A percentile compares a stretch with the other conserved stretches of the same genome.
phyloP scores from a whole-genome alignment of 2,113 vertebrate genomes.

The Hymenochirus boettgeri region DNA sequence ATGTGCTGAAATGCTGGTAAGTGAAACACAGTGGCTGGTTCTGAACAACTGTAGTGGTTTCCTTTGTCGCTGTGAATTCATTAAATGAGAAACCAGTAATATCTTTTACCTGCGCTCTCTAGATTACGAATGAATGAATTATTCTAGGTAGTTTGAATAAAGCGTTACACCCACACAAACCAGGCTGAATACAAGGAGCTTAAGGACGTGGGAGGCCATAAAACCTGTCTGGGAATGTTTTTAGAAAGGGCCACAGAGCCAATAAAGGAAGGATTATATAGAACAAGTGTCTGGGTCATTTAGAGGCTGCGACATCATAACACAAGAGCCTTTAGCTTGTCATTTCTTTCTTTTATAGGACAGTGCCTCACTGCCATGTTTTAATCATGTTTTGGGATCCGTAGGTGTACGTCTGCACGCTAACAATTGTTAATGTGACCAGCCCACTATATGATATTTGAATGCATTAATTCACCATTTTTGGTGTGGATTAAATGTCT shows the following conservation, averaged over 20 bases:
- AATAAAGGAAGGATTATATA: neutral
- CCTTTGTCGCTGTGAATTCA: constrained; percentile 1
- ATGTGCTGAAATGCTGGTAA: constrained; percentile 23
- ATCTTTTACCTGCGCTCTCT: neutral
- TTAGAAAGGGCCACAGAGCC: neutral
- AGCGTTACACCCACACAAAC: constrained; percentile 8
- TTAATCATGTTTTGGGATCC: no score
- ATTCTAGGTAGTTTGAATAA: constrained; percentile 5
- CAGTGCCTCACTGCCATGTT: no score
- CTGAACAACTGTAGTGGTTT: constrained; percentile 14
- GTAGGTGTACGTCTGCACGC: no score
- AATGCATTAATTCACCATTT: no score
- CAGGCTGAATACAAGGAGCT: neutral
- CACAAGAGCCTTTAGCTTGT: no score
- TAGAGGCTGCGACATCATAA: no score
- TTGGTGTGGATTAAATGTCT: no score
- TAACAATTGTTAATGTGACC: no score
- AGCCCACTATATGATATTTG: no score
- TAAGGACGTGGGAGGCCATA: neutral
- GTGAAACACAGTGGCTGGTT: constrained; percentile 16
- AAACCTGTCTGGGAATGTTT: neutral
- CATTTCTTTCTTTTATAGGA: no score
- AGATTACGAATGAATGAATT: constrained; percentile 5
- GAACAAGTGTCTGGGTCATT: no score
- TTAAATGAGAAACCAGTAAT: constrained; percentile 1